phyloP scores from a whole-genome alignment of 2,888 invertebrate species.

The Ochlodes sylvanus region DNA sequence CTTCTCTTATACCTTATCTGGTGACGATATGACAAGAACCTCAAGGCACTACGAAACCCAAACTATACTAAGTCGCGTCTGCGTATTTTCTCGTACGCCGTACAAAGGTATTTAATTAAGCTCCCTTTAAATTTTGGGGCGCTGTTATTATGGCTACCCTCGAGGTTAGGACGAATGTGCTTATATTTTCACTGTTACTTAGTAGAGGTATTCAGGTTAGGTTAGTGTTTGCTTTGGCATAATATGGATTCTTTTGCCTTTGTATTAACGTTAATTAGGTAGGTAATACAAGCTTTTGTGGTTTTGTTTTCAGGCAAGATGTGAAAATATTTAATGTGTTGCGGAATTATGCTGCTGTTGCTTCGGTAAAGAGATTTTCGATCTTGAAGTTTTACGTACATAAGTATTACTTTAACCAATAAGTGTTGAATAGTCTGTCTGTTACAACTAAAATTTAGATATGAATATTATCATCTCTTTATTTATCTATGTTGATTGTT shows the following conservation, averaged over 20 bases:
- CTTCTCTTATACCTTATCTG: background rate
- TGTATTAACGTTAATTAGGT: slow-evolving; percentile 11
- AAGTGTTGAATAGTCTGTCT: too few species aligned
- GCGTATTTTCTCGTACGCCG: slow-evolving; percentile 18
- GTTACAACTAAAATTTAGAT: too few species aligned
- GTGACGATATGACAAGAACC: background rate
- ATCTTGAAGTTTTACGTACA: too few species aligned
- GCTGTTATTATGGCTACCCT: slow-evolving; percentile 46
- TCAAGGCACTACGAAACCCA: background rate
- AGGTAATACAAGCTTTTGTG: slow-evolving; percentile 11
- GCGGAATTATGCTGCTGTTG: too few species aligned
- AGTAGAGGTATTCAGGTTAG: slow-evolving; percentile 11
- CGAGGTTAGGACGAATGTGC: slow-evolving; percentile 28
- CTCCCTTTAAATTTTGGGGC: slow-evolving; percentile 49
- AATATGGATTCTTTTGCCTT: slow-evolving; percentile 15
- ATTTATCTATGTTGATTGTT: too few species aligned
- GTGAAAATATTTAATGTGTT: background rate
- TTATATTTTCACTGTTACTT: slow-evolving; percentile 22
- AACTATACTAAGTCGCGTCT: slow-evolving; percentile 24
- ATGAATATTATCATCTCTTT: too few species aligned
- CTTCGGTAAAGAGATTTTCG: too few species aligned
- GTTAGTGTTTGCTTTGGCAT: slow-evolving; percentile 11
- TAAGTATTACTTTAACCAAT: too few species aligned
- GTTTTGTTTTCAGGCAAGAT: background rate
- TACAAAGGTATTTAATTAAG: slow-evolving; percentile 55